These are phyloP conservation scores for Saccopteryx leptura DNA, from an alignment of 2,113 vertebrate genomes.

Conservation along the genomic window DNA sequence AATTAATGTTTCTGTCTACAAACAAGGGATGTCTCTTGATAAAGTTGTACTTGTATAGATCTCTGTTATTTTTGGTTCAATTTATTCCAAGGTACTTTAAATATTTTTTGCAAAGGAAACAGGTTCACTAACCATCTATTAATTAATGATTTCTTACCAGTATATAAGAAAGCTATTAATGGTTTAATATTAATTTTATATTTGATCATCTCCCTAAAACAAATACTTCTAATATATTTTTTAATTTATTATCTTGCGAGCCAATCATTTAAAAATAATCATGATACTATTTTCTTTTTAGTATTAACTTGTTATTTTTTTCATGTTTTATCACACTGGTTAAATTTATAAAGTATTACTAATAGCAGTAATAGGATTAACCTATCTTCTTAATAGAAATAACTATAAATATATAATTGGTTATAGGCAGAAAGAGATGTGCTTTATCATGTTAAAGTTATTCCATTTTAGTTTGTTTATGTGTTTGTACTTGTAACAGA, in stretches of 20 bases:
- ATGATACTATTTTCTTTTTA: neutral
- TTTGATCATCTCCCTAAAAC: slow-evolving; percentile 33
- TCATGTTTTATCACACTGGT: slow-evolving; percentile 16
- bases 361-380: neutral
- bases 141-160: neutral
- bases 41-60: neutral
- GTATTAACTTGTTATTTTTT: neutral
- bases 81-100: slow-evolving; percentile 39
- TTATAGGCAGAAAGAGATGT: neutral
- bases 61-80: neutral
- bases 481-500: neutral
- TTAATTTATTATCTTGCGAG: neutral
- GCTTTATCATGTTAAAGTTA: slow-evolving; percentile 43
- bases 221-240: neutral
- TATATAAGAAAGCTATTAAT: neutral
- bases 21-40: neutral
- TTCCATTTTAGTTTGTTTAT: slow-evolving; percentile 18
- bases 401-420: slow-evolving; percentile 25
- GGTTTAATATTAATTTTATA: slow-evolving; percentile 28
- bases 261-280: slow-evolving; percentile 10
- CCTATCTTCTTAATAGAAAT: slow-evolving; percentile 1
- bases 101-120: neutral
- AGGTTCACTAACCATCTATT: neutral
- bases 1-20: neutral
- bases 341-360: slow-evolving; percentile 43